phyloP scores from a whole-genome alignment of 92 coral and sea anemone species.

The Scolanthus callimorphus region DNA sequence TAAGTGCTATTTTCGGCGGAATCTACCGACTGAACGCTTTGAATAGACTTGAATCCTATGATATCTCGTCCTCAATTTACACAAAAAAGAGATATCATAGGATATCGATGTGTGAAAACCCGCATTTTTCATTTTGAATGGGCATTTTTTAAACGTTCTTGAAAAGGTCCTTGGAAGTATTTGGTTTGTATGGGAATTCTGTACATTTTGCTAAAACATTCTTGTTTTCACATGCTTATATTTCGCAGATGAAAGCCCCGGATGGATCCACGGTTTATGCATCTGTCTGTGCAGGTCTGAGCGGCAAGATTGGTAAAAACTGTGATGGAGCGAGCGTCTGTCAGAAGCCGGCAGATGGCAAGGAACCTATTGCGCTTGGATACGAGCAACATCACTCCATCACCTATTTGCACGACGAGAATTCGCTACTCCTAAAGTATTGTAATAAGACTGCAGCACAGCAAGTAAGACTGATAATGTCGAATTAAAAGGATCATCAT shows the following conservation, averaged over 20 bases:
- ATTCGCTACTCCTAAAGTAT: constrained; percentile 59
- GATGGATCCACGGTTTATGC: constrained; percentile 10
- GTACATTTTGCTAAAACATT: neutral
- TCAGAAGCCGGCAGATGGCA: constrained; percentile 2
- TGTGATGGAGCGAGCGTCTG: constrained; percentile 52
- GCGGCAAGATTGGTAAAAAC: neutral
- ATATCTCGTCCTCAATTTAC: too few species aligned
- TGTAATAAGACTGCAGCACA: constrained; percentile 32
- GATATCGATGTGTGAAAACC: neutral
- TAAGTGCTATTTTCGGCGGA: too few species aligned
- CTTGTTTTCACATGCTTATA: neutral
- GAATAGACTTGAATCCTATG: too few species aligned
- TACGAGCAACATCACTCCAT: constrained; percentile 9
- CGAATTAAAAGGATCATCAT: too few species aligned
- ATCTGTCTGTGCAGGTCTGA: constrained; percentile 27
- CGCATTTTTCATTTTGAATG: neutral
- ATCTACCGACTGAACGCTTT: too few species aligned
- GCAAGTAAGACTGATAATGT: constrained; percentile 16
- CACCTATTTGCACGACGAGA: constrained; percentile 58
- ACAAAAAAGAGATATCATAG: too few species aligned
- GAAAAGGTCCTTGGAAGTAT: too few species aligned
- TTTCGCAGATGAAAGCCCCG: constrained; percentile 1
- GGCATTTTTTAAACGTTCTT: too few species aligned
- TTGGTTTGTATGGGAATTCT: neutral
- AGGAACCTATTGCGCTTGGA: constrained; percentile 21